Evolutionary conservation across 2,888 invertebrate species (phyloP), one percentile per base, ranked within the genome.

Genomic region (Cremastinae sp.): DNA sequence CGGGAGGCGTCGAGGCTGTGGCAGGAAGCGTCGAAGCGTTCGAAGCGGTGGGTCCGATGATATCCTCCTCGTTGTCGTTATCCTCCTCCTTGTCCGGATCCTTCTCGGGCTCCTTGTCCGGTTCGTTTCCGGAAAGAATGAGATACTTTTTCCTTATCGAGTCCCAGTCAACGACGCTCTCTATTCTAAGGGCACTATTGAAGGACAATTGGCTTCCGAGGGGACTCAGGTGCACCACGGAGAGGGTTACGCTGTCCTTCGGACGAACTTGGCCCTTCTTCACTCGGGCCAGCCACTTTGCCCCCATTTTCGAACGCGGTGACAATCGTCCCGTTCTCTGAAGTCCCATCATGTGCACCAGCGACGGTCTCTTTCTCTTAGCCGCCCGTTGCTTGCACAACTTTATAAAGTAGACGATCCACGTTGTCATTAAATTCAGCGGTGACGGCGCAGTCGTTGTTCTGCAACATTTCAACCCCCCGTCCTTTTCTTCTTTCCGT

Each of bases 101-200:
- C 56, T 84, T 84, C 16, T 87, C 87, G 5, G 80, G 79, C 1
- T 88, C 88, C 66, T 89, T 89, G 59, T 90, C 90, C 78, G 93
- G 93, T 80, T 94, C 94, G 68, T 91, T 91, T 0, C 94, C 94
- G 78, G 94, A 92, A 10, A 97, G 90, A 0, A 94, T 94, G 37
- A 96, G 91, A 88, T 97, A 97, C 88, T 96, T 97, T 90, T 96
- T 96, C n/a, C 97, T 95, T 74, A 97, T 97, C 7, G 94, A 92
- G 86, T 96, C 96, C 97, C 97, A 97, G 87, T 97, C 97, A 0
- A 96, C 96, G 2, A 97, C 97, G 86, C 95, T 96, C 87, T 97
- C 97, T 82, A 97, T 96, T 82, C 96, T 92, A 22, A 95, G 95
- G 53, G 92, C 92, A 75, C 94, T 94, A 85, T 93, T 94, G 90